Evolutionary conservation across 2,113 vertebrate genomes (phyloP), one percentile per base, ranked within the genome.

Genomic region (Aviceda subcristata): DNA sequence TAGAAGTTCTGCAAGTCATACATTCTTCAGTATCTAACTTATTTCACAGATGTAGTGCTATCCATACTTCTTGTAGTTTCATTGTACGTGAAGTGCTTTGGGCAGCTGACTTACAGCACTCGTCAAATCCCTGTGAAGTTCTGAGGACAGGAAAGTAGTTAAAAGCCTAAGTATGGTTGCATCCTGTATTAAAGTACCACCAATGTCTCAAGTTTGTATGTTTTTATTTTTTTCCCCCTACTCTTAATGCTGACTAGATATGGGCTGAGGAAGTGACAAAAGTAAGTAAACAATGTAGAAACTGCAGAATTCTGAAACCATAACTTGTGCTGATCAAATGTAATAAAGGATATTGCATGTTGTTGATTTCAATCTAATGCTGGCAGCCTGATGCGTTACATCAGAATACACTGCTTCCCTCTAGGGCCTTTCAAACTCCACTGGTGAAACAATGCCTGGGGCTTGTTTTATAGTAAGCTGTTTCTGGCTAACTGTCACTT

Each of bases 211-310:
- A 97, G 94, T 88, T 73, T 95, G 23, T 93, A 30, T 95, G 30
- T 95, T 85, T 89, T 73, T 94, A n/a, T 94, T 89, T 55, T 79
- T 74, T 77, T 59, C 96, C 75, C 95, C 75, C 87, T 74, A 96
- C 98, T 97, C 98, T 98, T 96, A 99, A 99, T 98, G 98, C 99
- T 98, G 98, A 93, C 98, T 99, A 99, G 99, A 98, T 99, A 98
- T 99, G 99, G 99, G 98, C 98, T 97, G 98, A 99, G 98, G 99
- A 99, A 98, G 98, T 99, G 98, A 99, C 99, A 15, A 99, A 99
- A 99, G 99, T 99, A 98, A 99, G 99, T 98, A 98, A 98, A 98
- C 97, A 95, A 97, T 97, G 98, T 57, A 55, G 88, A 97, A 97
- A 94, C 4, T 85, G 79, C 34, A 84, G 64, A 95, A 92, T 95